phyloP scores from a whole-genome alignment of 92 coral and sea anemone species.

The Porites lobata region DNA sequence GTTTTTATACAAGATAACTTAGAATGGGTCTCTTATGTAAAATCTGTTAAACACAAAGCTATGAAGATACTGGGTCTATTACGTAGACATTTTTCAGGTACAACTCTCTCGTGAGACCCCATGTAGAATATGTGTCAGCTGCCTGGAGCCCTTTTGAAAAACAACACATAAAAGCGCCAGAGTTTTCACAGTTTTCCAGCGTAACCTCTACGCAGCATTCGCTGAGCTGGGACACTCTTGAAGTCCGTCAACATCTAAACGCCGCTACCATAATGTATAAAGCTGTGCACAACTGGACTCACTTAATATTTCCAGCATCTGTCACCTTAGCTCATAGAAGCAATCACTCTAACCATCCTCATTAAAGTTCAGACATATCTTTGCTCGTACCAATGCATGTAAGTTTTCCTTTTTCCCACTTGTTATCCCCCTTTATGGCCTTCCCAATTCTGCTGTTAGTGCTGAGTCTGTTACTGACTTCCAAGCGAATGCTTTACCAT shows the following conservation, averaged over 20 bases:
- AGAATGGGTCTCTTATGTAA: conserved; percentile 48
- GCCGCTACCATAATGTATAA: conserved; percentile 5
- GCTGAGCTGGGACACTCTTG: conserved; percentile 48
- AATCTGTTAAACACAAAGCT: conserved; percentile 31
- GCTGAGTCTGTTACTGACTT: conserved; percentile 2
- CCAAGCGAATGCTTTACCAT: conserved; percentile 5
- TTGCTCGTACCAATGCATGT: background rate
- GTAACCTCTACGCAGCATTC: conserved; percentile 27
- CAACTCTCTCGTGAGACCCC: conserved; percentile 51
- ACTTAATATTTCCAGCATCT: background rate
- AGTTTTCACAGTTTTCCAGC: conserved; percentile 22
- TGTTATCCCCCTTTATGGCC: background rate
- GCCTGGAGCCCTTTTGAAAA: conserved; percentile 39
- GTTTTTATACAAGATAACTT: conserved; percentile 51
- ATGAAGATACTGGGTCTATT: conserved; percentile 14
- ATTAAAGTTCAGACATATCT: background rate
- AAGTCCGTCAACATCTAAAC: conserved; percentile 12
- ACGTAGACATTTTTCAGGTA: conserved; percentile 27
- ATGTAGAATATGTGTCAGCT: conserved; percentile 49
- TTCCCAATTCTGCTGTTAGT: background rate
- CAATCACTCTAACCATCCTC: conserved; percentile 20
- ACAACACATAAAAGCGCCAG: conserved; percentile 8
- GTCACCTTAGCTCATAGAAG: background rate
- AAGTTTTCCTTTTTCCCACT: conserved; percentile 9
- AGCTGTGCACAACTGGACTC: background rate